These are phyloP conservation scores for Drosophila tanythrix DNA, from an alignment of 2,888 invertebrate genomes.

Conservation along the genomic window DNA sequence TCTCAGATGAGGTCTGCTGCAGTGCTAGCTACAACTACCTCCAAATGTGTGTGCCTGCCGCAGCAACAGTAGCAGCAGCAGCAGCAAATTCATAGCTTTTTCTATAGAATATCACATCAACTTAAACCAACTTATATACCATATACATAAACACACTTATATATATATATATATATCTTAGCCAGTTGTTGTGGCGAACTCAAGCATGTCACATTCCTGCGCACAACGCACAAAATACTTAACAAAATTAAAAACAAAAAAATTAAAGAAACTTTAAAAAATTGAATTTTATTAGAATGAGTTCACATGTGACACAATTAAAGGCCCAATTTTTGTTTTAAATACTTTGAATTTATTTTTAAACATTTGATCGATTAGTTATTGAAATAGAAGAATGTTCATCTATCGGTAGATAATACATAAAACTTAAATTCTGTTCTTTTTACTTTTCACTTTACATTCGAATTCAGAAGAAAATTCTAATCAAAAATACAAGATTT, in stretches of 20 bases:
- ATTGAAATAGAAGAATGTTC: not conserved
- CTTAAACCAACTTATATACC: slow-evolving; percentile 19
- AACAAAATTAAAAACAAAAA: slow-evolving; percentile 32
- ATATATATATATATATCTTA: slow-evolving; percentile 12
- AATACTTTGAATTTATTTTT: not conserved
- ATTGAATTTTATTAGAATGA: slow-evolving; percentile 32
- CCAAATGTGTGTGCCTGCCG: slow-evolving; percentile 48
- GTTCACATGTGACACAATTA: slow-evolving; percentile 29
- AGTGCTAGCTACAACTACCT: slow-evolving; percentile 67
- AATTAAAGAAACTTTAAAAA: slow-evolving; percentile 4
- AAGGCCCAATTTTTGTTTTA: not conserved
- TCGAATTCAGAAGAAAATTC: not conserved
- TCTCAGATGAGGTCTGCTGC: slow-evolving; percentile 18
- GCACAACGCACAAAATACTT: slow-evolving; percentile 74
- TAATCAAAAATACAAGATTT: not conserved
- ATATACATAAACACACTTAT: slow-evolving; percentile 12
- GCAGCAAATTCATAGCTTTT: slow-evolving; percentile 53
- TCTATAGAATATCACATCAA: slow-evolving; percentile 28
- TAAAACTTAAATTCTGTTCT: not conserved
- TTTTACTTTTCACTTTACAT: not conserved
- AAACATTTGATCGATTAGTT: not conserved
- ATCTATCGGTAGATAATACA: not conserved
- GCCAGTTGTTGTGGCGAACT: slow-evolving; percentile 54
- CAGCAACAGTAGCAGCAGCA: slow-evolving; percentile 17
- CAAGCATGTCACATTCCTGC: slow-evolving; percentile 71